These are phyloP conservation scores for Brachymystax lenok DNA, from an alignment of 2,797 vertebrate genomes.

Conservation along the genomic window DNA sequence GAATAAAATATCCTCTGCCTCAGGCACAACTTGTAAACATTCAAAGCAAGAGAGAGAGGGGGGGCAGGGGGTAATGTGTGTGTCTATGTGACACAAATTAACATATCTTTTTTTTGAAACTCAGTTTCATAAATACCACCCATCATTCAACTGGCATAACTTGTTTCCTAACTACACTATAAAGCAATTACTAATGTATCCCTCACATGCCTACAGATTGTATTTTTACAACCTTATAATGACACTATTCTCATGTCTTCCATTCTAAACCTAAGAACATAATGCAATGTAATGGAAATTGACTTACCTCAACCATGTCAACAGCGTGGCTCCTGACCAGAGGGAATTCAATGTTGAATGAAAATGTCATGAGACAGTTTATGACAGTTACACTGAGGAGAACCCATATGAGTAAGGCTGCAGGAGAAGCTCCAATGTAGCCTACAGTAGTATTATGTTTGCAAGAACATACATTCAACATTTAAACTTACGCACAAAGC, in stretches of 20 bases:
- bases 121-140: too few species aligned
- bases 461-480: conserved; percentile 19
- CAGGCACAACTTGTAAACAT: conserved; percentile 1
- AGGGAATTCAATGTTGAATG: neutral
- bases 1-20: neutral
- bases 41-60: neutral
- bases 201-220: too few species aligned
- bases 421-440: neutral
- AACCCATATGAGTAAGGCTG: neutral
- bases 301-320: conserved; percentile 71
- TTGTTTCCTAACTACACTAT: too few species aligned
- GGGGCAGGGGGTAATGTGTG: neutral
- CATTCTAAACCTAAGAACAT: neutral
- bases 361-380: too few species aligned
- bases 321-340: conserved; percentile 58
- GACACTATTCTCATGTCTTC: neutral
- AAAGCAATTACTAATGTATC: too few species aligned
- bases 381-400: neutral
- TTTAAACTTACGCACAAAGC: conserved; percentile 62
- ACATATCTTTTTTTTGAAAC: too few species aligned
- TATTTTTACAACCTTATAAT: neutral
- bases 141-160: too few species aligned
- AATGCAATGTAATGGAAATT: neutral
- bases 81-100: neutral
- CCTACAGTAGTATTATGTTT: neutral